A percentile compares a stretch with the other conserved stretches of the same genome.
These are phyloP conservation scores for Spinus pinus DNA, from an alignment of 2,797 vertebrate species.

Conservation along the genomic window DNA sequence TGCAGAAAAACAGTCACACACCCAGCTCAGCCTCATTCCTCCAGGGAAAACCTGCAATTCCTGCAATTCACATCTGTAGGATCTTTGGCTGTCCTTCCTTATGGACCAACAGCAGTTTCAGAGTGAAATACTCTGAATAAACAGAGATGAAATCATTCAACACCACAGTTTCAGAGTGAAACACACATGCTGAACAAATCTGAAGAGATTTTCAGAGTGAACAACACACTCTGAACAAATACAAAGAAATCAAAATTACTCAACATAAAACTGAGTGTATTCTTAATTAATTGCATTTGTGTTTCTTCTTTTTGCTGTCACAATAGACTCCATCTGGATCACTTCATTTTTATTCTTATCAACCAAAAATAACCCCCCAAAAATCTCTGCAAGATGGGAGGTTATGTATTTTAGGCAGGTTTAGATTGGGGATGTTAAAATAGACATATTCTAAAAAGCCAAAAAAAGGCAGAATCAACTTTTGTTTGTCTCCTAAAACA, in stretches of 20 bases:
- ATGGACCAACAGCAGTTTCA: neutral
- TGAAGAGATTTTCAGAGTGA: neutral
- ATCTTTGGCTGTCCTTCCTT: rapidly evolving
- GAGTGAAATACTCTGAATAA: neutral
- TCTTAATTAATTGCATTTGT: neutral
- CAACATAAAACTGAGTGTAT: neutral
- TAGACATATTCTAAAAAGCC: neutral
- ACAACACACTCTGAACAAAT: neutral
- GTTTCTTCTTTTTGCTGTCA: neutral
- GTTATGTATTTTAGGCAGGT: neutral
- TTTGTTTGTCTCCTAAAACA: neutral
- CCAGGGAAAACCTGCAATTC: neutral
- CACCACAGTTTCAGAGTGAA: neutral
- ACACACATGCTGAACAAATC: neutral
- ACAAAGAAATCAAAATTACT: neutral
- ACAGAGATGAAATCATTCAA: neutral
- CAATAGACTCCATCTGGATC: neutral
- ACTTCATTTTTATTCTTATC: neutral
- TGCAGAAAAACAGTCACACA: neutral
- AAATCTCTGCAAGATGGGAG: neutral
- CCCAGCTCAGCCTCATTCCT: neutral
- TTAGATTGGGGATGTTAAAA: neutral
- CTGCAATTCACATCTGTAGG: rapidly evolving
- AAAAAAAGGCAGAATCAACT: neutral
- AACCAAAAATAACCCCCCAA: neutral